A percentile compares a stretch with the other conserved stretches of the same genome.
Conservation (phyloP, 2,888 invertebrate genomes). For the Ophraella communa region DNA sequence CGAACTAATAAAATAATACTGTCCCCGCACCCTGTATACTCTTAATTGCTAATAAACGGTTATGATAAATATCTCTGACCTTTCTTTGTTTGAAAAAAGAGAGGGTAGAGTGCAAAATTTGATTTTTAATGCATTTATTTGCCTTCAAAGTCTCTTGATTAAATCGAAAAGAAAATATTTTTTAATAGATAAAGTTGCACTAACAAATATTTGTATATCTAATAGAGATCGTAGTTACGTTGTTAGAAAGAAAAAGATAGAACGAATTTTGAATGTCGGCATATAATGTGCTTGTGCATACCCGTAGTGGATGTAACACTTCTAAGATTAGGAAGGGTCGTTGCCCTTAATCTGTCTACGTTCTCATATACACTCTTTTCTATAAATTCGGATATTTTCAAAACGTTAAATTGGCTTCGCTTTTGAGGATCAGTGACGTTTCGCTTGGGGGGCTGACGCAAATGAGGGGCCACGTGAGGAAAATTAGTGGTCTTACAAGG, state of each 20-base stretch:
- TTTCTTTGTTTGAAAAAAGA: too few relatives aligned
- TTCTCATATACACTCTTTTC: slow-evolving; percentile 48
- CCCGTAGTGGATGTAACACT: slow-evolving; percentile 46
- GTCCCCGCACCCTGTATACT: too few relatives aligned
- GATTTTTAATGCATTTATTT: slow-evolving; percentile 5
- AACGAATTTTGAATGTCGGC: slow-evolving; percentile 36
- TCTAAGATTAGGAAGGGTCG: slow-evolving; percentile 53
- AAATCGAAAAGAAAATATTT: slow-evolving; percentile 5
- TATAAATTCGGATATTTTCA: slow-evolving; percentile 36
- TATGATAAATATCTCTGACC: too few relatives aligned
- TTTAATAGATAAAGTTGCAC: background rate
- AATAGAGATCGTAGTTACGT: background rate
- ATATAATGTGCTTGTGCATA: too few relatives aligned
- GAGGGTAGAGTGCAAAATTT: background rate
- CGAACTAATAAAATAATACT: too few relatives aligned
- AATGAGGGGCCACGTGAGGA: too few relatives aligned
- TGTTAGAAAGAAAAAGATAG: slow-evolving; percentile 17
- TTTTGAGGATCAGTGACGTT: background rate
- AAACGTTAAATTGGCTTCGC: background rate
- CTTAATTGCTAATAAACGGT: too few relatives aligned
- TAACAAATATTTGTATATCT: slow-evolving; percentile 9
- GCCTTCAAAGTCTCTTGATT: slow-evolving; percentile 14
- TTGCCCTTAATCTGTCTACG: slow-evolving; percentile 49
- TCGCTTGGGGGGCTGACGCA: too few relatives aligned
- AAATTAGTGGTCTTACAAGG: too few relatives aligned